These are phyloP conservation scores for Cryptotermes secundus DNA, from an alignment of 1,140 invertebrate genomes.

Conservation along the genomic window DNA sequence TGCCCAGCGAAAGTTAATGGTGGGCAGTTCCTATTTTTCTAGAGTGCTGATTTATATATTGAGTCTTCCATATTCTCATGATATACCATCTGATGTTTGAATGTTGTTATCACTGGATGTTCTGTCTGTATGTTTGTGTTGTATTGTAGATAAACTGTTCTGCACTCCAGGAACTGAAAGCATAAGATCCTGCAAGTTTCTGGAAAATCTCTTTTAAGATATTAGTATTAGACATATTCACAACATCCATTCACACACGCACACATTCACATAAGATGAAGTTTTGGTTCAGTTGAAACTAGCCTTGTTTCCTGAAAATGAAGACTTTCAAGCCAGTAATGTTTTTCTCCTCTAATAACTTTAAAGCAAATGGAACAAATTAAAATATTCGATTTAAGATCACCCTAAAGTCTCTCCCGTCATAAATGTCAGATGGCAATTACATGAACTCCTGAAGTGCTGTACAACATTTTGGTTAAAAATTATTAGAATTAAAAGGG, in stretches of 20 bases:
- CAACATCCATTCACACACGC: background rate
- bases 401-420: too few species aligned
- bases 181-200: background rate
- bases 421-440: too few species aligned
- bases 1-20: background rate
- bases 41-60: background rate
- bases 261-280: background rate
- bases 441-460: too few species aligned
- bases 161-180: constrained; percentile 1
- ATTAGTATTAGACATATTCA: background rate
- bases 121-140: constrained; percentile 12
- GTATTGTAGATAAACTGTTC: constrained; percentile 3
- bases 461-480: too few species aligned
- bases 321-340: too few species aligned
- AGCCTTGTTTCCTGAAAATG: background rate
- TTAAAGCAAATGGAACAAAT: too few species aligned
- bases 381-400: too few species aligned
- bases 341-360: too few species aligned
- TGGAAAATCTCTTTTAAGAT: constrained; percentile 12
- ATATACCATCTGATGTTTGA: background rate
- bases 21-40: background rate
- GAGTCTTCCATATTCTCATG: constrained; percentile 14
- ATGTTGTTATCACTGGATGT: constrained; percentile 1
- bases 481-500: too few species aligned
- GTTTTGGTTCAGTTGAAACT: background rate